These are phyloP conservation scores for Pinctada fucata DNA, from an alignment of 2,888 invertebrate species.

Conservation along the genomic window DNA sequence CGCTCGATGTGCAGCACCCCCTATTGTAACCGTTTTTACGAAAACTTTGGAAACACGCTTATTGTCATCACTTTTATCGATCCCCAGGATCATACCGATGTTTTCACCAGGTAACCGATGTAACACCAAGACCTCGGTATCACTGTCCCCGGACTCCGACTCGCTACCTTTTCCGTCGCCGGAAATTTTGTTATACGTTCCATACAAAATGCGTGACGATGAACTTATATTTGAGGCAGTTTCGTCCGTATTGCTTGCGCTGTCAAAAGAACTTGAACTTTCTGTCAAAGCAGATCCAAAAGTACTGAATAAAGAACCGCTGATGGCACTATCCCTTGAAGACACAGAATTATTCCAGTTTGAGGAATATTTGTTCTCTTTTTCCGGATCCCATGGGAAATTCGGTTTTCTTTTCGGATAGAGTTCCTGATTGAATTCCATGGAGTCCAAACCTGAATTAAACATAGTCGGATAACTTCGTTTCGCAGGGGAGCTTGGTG, in stretches of 20 bases:
- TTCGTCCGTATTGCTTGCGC: slow-evolving; percentile 46
- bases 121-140: slow-evolving; percentile 80
- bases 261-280: slow-evolving; percentile 47
- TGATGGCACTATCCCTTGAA: slow-evolving; percentile 39
- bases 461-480: slow-evolving; percentile 22
- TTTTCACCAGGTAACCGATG: slow-evolving; percentile 92
- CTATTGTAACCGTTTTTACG: slow-evolving; percentile 79
- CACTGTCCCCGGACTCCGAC: slow-evolving; percentile 7
- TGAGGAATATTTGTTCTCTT: slow-evolving; percentile 28
- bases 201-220: slow-evolving; percentile 50
- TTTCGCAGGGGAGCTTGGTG: slow-evolving; percentile 21
- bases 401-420: slow-evolving; percentile 29
- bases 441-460: slow-evolving; percentile 4
- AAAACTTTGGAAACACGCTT: slow-evolving; percentile 87
- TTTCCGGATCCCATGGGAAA: slow-evolving; percentile 28
- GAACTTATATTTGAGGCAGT: slow-evolving; percentile 46
- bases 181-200: slow-evolving; percentile 53
- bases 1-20: slow-evolving; percentile 70
- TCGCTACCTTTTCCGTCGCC: slow-evolving; percentile 26
- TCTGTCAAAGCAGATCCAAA: slow-evolving; percentile 49
- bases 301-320: slow-evolving; percentile 36
- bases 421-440: slow-evolving; percentile 8
- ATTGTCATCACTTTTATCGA: slow-evolving; percentile 92
- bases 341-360: slow-evolving; percentile 40
- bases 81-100: slow-evolving; percentile 92